phyloP scores from a whole-genome alignment of 1,140 invertebrate species.

The Ylistrum balloti region DNA sequence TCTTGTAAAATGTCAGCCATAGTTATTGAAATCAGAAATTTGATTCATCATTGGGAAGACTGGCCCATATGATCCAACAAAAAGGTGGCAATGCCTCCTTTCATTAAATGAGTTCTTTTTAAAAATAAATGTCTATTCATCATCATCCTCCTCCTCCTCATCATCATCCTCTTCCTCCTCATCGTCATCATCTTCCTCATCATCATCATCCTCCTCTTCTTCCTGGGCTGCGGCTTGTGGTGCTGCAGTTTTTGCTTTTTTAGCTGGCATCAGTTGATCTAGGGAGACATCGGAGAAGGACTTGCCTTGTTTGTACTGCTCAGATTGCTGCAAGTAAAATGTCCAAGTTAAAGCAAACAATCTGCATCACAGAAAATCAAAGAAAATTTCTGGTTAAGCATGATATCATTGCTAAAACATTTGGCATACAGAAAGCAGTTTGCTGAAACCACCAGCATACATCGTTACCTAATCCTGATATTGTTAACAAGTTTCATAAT shows the following conservation, averaged over 20 bases:
- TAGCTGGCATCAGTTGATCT: conserved; percentile 56
- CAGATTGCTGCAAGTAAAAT: neutral
- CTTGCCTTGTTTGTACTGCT: neutral
- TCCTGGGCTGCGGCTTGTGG: conserved; percentile 69
- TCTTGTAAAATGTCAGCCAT: neutral
- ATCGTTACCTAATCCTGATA: no score
- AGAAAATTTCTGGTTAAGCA: no score
- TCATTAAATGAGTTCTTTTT: neutral
- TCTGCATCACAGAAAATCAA: no score
- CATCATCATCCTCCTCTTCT: conserved; percentile 78
- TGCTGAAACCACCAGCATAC: no score
- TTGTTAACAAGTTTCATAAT: no score
- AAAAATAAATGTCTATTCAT: conserved; percentile 28
- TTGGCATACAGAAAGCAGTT: no score
- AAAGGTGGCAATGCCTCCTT: neutral
- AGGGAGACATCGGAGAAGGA: neutral
- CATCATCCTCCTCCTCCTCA: conserved; percentile 36
- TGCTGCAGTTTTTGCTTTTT: conserved; percentile 47
- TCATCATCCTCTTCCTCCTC: conserved; percentile 66
- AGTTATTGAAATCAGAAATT: neutral
- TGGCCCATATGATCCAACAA: conserved; percentile 29
- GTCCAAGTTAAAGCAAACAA: no score
- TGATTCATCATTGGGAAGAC: neutral
- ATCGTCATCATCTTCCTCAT: conserved; percentile 74
- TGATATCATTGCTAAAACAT: no score